These are phyloP conservation scores for Apis florea DNA, from an alignment of 1,140 invertebrate genomes.

Conservation along the genomic window DNA sequence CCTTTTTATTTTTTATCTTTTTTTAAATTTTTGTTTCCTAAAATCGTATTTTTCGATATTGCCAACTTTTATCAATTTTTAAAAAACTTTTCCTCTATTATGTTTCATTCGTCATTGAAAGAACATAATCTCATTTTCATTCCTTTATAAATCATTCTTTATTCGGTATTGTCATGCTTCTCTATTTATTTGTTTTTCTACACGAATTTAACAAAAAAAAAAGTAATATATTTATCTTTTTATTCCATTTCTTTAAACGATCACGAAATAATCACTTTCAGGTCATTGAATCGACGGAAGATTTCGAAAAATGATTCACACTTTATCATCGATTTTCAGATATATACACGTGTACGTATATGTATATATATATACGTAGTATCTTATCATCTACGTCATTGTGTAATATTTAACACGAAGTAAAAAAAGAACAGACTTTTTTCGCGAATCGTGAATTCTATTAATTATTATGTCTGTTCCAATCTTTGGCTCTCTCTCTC, in stretches of 20 bases:
- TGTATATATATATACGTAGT: conserved; percentile 14
- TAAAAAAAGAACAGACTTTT: neutral
- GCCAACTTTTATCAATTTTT: neutral
- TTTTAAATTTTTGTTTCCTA: neutral
- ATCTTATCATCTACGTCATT: conserved; percentile 30
- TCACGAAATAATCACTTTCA: neutral
- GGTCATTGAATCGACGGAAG: conserved; percentile 23
- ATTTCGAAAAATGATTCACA: conserved; percentile 20
- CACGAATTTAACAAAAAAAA: neutral
- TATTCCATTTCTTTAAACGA: neutral
- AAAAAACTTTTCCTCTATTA: neutral
- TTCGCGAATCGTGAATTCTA: conserved; percentile 8
- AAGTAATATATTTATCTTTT: neutral
- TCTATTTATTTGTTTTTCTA: neutral
- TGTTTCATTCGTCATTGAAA: neutral
- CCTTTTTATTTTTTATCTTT: neutral
- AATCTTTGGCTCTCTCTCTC: conserved; percentile 18
- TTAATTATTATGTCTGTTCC: conserved; percentile 1
- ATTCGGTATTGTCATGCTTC: neutral
- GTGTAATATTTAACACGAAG: conserved; percentile 33
- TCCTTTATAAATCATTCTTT: neutral
- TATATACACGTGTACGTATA: neutral
- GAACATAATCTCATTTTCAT: conserved; percentile 30
- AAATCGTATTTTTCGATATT: too few species aligned
- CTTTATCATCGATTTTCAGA: neutral